Base-by-base conservation (phyloP, 2,797 vertebrate genomes). In the Acanthurus leucopareius region DNA sequence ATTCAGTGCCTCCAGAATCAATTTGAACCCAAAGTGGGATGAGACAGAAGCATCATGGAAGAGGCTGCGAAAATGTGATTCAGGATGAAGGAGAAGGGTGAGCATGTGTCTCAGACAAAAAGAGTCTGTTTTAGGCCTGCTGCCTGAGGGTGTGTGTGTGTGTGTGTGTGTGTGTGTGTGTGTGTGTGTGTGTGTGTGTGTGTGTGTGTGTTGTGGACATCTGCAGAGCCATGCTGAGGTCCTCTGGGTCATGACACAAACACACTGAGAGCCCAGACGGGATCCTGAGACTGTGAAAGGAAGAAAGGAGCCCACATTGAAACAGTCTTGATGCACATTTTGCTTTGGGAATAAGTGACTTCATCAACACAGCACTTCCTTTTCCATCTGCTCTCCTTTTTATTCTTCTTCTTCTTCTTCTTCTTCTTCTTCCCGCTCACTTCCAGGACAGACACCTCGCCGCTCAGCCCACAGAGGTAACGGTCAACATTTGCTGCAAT, bases 401-500 rank as follows among this genome's bases (percentile, higher is more conserved):
- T 32, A 2, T 32, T 32, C 28, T 25, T 25, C 25, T 25, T 25
- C 25, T 25, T 25, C 25, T 25, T 25, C 25, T 25, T 25, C 25
- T 25, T 25, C 25, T n/a, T 22, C 35, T 42, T 13, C 28, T 70
- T 75, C 68, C 58, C 56, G 32, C 77, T 61, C 75, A 32, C 28
- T 32, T 32, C 7, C 25, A 58, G 60, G 28, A 14, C 47, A 52
- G 16, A 59, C 44, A 60, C 42, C 52, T 75, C 5, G 7, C 62
- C 25, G 74, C 72, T 66, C 58, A 68, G 71, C 65, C 51, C 77
- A 47, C 25, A 73, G 73, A 82, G 35, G 70, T 81, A 92, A 91
- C 68, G 65, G 85, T 90, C 80, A 80, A 77, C 56, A 64, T 75
- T 51, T 77, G 71, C 76, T 80, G 77, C 78, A 75, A 73, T 91